phyloP scores from a whole-genome alignment of 2,888 invertebrate species.

The Caenorhabditis uteleia region DNA sequence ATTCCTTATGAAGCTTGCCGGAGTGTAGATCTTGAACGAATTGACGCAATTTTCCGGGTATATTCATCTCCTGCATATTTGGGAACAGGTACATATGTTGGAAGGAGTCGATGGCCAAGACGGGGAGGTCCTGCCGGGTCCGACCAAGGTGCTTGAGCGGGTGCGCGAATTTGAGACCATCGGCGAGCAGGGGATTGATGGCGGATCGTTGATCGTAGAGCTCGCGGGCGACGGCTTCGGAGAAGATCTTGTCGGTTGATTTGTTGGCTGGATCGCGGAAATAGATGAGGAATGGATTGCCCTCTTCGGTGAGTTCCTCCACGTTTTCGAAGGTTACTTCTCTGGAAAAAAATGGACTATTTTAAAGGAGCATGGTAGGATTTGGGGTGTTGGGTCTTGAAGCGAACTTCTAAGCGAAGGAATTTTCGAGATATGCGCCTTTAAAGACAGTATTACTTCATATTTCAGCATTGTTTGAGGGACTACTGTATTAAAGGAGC shows the following conservation, averaged over 20 bases:
- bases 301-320: constrained; percentile 79
- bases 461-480: too few species aligned
- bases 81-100: constrained; percentile 98
- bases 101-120: constrained; percentile 98
- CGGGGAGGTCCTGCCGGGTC: constrained; percentile 79
- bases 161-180: constrained; percentile 94
- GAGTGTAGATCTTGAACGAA: constrained; percentile 89
- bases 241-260: constrained; percentile 85
- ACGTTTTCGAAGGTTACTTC: constrained; percentile 97
- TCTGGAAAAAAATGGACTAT: constrained; percentile 3
- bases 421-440: too few species aligned
- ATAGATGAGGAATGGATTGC: constrained; percentile 93
- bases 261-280: constrained; percentile 87
- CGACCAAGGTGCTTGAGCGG: constrained; percentile 78
- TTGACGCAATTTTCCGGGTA: constrained; percentile 64
- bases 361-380: too few species aligned
- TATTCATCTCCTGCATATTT: constrained; percentile 75
- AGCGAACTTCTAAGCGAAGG: too few species aligned
- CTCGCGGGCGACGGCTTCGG: constrained; percentile 78
- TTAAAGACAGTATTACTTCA: too few species aligned
- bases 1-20: constrained; percentile 92
- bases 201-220: constrained; percentile 87
- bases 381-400: background rate
- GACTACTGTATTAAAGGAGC: too few species aligned
- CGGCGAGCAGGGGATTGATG: constrained; percentile 95